Conservation (phyloP, 1,140 invertebrate species). For the Riptortus pedestris region DNA sequence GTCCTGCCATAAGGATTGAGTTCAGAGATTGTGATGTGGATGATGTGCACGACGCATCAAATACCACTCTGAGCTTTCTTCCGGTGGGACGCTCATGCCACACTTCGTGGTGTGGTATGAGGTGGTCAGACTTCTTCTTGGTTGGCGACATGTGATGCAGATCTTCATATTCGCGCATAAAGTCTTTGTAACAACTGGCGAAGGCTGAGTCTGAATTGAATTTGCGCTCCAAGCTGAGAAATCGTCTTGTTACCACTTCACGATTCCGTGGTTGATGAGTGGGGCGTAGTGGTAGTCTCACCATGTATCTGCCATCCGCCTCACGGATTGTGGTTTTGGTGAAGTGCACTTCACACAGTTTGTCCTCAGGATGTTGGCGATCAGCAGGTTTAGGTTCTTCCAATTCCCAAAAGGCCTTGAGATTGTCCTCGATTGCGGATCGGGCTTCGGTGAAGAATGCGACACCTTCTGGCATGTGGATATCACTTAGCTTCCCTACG, state of each 20-base stretch:
- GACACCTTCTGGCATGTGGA: too few relatives aligned
- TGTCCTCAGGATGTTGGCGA: too few relatives aligned
- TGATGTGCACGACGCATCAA: neutral
- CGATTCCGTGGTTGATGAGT: too few relatives aligned
- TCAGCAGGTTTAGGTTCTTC: too few relatives aligned
- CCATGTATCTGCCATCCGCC: neutral
- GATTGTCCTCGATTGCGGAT: neutral
- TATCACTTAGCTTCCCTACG: neutral
- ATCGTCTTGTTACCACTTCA: too few relatives aligned
- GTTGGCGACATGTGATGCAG: neutral
- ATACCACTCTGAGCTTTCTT: neutral
- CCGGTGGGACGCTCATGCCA: neutral
- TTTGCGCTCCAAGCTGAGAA: too few relatives aligned
- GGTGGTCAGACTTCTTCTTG: neutral
- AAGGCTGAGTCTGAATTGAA: too few relatives aligned
- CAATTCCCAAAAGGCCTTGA: neutral
- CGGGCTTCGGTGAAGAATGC: too few relatives aligned
- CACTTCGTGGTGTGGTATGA: neutral
- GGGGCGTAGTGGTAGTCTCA: too few relatives aligned
- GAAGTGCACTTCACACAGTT: neutral
- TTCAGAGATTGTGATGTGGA: too few relatives aligned
- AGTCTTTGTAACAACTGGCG: slow-evolving; percentile 9
- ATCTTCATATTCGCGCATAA: slow-evolving; percentile 11
- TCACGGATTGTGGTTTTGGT: neutral
- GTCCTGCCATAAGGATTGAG: too few relatives aligned